Evolutionary conservation across 2,888 invertebrate species (phyloP).

Genomic region (Zeuzera pyrina): DNA sequence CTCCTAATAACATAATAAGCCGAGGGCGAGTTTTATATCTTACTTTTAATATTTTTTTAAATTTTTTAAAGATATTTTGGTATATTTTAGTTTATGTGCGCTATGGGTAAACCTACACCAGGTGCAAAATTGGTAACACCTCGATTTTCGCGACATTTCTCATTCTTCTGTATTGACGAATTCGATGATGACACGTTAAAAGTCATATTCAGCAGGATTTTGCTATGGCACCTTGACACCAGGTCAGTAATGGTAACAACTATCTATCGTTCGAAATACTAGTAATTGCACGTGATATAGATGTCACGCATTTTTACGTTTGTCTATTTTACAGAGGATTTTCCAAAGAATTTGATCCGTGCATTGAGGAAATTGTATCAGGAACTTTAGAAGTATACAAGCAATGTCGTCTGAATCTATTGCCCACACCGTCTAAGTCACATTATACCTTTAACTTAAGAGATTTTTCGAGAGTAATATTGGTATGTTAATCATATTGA

Average conservation of each 20-base stretch:
- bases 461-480: slow-evolving; percentile 94
- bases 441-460: slow-evolving; percentile 96
- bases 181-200: slow-evolving; percentile 88
- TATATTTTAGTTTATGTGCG: slow-evolving; percentile 83
- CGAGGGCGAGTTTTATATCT: no score
- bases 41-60: neutral
- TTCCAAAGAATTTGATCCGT: slow-evolving; percentile 94
- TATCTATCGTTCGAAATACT: no score
- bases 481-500: slow-evolving; percentile 57
- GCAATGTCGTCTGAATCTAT: slow-evolving; percentile 82
- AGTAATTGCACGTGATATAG: neutral
- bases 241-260: slow-evolving; percentile 70
- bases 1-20: neutral
- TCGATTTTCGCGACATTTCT: slow-evolving; percentile 90
- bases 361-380: slow-evolving; percentile 88
- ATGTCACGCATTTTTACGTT: slow-evolving; percentile 1
- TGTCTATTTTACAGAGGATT: slow-evolving; percentile 80
- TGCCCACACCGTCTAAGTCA: slow-evolving; percentile 94
- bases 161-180: slow-evolving; percentile 89
- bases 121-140: slow-evolving; percentile 89
- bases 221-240: slow-evolving; percentile 96
- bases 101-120: slow-evolving; percentile 86
- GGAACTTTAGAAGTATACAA: slow-evolving; percentile 93
- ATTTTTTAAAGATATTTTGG: no score
- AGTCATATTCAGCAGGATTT: slow-evolving; percentile 90